phyloP scores from a whole-genome alignment of 2,113 vertebrate genomes.

The Conger conger region DNA sequence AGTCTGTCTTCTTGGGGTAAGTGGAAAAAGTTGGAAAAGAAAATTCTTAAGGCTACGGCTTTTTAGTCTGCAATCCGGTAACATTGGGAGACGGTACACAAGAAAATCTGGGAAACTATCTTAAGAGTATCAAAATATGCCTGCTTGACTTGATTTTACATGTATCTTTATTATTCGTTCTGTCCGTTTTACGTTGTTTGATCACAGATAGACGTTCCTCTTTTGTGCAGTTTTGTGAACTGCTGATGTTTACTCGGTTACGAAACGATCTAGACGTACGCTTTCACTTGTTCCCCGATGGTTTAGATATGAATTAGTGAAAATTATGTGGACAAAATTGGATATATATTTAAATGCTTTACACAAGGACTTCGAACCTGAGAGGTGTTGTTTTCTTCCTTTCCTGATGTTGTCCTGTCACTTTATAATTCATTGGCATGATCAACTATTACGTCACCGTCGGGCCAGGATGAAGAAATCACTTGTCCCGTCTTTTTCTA shows the following conservation, averaged over 20 bases:
- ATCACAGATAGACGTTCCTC: not conserved
- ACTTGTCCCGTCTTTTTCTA: not conserved
- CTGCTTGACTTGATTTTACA: not conserved
- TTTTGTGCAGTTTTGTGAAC: not conserved
- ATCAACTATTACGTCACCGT: constrained; percentile 54
- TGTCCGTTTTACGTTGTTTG: not conserved
- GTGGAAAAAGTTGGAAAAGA: constrained; percentile 58
- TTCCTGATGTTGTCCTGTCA: constrained; percentile 27
- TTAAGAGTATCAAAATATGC: not conserved
- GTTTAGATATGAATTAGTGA: too few relatives aligned
- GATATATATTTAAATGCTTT: not conserved
- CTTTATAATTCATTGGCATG: constrained; percentile 21
- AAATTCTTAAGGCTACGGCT: constrained; percentile 54
- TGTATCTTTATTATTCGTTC: not conserved
- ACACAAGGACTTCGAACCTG: not conserved
- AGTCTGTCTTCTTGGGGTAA: constrained; percentile 96
- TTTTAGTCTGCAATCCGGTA: constrained; percentile 29
- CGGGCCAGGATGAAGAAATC: not conserved
- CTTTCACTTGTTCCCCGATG: not conserved
- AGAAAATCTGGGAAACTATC: not conserved
- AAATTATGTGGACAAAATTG: not conserved
- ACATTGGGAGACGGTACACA: not conserved
- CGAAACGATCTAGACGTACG: not conserved
- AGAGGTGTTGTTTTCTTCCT: not conserved
- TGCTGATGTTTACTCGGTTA: not conserved